Base-by-base conservation (phyloP, 2,113 vertebrate species). In the Sinocyclocheilus anshuiensis region DNA sequence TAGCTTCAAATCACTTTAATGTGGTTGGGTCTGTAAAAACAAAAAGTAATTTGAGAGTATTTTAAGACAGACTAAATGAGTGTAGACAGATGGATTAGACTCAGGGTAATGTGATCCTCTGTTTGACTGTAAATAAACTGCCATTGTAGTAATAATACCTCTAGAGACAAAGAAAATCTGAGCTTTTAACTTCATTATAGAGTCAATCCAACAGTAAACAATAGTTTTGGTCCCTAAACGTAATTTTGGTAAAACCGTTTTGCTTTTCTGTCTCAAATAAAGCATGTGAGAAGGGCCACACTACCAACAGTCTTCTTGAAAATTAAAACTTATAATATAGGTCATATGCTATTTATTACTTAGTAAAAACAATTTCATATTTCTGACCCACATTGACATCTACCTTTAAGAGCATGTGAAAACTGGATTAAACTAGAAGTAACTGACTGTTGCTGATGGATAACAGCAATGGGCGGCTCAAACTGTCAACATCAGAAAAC, bases 341-440 rank as follows among this genome's bases (percentile, higher is more conserved):
- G 53, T 79, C 77, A 79, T 59, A 10, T 57, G 53, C 22, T 36
- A 39, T 59, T 59, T 13, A 59, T 36, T 2, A 57, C 76, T 55
- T 45, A 1, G 39, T 12, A 48, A 50, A 50, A 39, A 39, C 5
- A 39, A 39, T 39, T 7, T 39, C 39, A 39, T 39, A 69, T 78
- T 55, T 78, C 39, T 77, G 48, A 77, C n/a, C 76, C 4, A 59
- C 11, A 45, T 11, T 61, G 12, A 61, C 11, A 45, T 26, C 39
- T 12, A 61, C 33, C 57, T 81, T 48, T 24, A 24, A 76, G 42
- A 75, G 20, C 15, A 57, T 20, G 0, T 18, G 7, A 9, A 50
- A 50, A 82, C 80, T 82, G 80, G 61, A 67, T 81, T 50, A 1
- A 81, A 50, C 79, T 48, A 29, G 61, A 67, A 67, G 15, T 67